Evolutionary conservation across 2,888 invertebrate genomes (phyloP).

Genomic region (Dascillus cervinus): DNA sequence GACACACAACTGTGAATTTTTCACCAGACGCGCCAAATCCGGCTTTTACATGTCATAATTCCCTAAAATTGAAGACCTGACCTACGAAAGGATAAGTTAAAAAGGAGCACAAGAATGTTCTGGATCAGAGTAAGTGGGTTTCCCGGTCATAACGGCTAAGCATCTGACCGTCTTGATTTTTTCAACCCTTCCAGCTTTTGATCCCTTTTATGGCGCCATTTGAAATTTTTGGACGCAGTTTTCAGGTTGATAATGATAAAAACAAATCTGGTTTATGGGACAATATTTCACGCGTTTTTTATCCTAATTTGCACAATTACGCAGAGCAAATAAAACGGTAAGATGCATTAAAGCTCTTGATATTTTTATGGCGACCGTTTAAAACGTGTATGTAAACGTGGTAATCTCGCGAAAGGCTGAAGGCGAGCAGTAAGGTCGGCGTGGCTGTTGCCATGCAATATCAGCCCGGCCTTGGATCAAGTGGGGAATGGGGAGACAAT

Average conservation of each 20-base stretch:
- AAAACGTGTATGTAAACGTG: conserved; percentile 11
- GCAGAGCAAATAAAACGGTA: too few relatives aligned
- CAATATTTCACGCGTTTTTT: too few relatives aligned
- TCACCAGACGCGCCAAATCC: not conserved
- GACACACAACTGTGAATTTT: not conserved
- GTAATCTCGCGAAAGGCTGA: conserved; percentile 12
- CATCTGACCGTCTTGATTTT: conserved; percentile 5
- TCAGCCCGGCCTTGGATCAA: conserved; percentile 16
- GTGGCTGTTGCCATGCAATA: conserved; percentile 20
- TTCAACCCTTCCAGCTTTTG: conserved; percentile 6
- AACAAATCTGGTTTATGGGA: too few relatives aligned
- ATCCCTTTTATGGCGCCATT: conserved; percentile 9
- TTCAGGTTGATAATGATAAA: too few relatives aligned
- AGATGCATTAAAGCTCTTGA: too few relatives aligned
- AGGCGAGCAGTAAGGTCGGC: conserved; percentile 14
- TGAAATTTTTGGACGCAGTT: too few relatives aligned
- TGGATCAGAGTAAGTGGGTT: conserved; percentile 4
- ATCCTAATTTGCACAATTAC: too few relatives aligned
- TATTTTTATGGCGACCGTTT: too few relatives aligned
- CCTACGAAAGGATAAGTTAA: conserved; percentile 4
- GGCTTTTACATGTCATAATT: too few relatives aligned
- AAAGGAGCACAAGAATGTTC: conserved; percentile 4
- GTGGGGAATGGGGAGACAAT: conserved; percentile 16
- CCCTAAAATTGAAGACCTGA: conserved; percentile 1
- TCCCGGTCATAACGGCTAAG: conserved; percentile 8